phyloP scores from a whole-genome alignment of 1,140 invertebrate genomes.

The Campodea augens region DNA sequence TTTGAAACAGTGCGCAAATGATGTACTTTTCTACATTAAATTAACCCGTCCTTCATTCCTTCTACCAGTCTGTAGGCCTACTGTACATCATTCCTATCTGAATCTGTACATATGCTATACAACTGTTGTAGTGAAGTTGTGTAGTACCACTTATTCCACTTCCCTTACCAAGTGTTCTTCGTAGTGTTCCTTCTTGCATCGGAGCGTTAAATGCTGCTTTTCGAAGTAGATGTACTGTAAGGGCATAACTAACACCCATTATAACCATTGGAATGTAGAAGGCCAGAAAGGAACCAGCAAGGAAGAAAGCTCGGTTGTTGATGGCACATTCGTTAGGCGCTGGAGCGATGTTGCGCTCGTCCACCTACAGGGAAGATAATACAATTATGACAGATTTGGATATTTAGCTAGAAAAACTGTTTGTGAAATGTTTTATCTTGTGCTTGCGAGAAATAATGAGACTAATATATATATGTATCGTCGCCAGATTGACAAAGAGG shows the following conservation, averaged over 20 bases:
- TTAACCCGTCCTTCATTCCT: too few species aligned
- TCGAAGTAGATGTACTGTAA: conserved; percentile 66
- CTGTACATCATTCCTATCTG: too few species aligned
- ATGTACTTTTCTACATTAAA: too few species aligned
- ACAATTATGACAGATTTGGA: conserved; percentile 10
- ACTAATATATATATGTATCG: too few species aligned
- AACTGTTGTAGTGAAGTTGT: too few species aligned
- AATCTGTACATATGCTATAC: too few species aligned
- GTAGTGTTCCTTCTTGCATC: conserved; percentile 4
- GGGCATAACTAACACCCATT: conserved; percentile 72
- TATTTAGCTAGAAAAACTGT: not conserved
- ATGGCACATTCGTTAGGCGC: conserved; percentile 53
- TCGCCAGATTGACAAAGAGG: too few species aligned
- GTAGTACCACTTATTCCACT: too few species aligned
- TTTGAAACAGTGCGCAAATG: too few species aligned
- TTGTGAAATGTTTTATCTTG: not conserved
- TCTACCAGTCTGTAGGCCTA: too few species aligned
- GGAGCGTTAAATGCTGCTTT: conserved; percentile 10
- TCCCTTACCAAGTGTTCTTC: not conserved
- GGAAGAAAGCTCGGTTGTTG: conserved; percentile 67
- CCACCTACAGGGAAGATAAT: conserved; percentile 27
- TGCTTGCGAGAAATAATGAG: too few species aligned
- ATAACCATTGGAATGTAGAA: conserved; percentile 89
- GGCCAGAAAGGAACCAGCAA: conserved; percentile 67
- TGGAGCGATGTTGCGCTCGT: conserved; percentile 56